Evolutionary conservation across 2,888 invertebrate species (phyloP), one percentile per base, ranked within the genome.

Genomic region (Xestia c-nigrum): DNA sequence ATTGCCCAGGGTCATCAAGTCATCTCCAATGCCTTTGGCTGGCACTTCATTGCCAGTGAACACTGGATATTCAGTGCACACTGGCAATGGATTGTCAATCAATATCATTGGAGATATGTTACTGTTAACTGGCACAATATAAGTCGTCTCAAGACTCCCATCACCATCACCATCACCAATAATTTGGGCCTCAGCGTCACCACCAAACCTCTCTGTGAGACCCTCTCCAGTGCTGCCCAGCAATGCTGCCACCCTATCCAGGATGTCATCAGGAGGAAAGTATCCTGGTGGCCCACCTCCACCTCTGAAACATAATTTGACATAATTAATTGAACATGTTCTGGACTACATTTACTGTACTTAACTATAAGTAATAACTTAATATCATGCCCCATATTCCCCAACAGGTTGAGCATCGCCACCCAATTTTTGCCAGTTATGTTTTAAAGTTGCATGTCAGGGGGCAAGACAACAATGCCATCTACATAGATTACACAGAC

Each of bases 231-330:
- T 63, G 40, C 64, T 64, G n/a, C 64, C 64, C 4, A 64, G n/a
- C n/a, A 64, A 64, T 7, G 64, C 64, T n/a, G 64, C n/a, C 1
- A 40, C 63, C 21, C 63, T 64, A n/a, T 64, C 64, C n/a, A 40
- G 40, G n/a, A 40, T 21, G n/a, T n/a, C n/a, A n/a, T n/a, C n/a
- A n/a, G n/a, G n/a, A n/a, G n/a, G n/a, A n/a, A n/a, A n/a, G n/a
- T 64, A 64, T 4, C 40, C 63, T 64, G 64, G 64, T 64, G 64
- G 64, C 40, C 40, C n/a, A n/a, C 64, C 40, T 64, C 64, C 64
- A 40, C 40, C n/a, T 64, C 64, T 64, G n/a, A 14, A 64, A n/a
- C 64, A 64, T 7, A 43, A 64, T 21, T 14, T 64, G n/a, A 64
- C 40, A 40, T 64, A 40, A 43, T n/a, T 40, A n/a, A n/a, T n/a